Evolutionary conservation across 2,113 vertebrate species (phyloP), one percentile per base, ranked within the genome.

Genomic region (Alectura lathami): DNA sequence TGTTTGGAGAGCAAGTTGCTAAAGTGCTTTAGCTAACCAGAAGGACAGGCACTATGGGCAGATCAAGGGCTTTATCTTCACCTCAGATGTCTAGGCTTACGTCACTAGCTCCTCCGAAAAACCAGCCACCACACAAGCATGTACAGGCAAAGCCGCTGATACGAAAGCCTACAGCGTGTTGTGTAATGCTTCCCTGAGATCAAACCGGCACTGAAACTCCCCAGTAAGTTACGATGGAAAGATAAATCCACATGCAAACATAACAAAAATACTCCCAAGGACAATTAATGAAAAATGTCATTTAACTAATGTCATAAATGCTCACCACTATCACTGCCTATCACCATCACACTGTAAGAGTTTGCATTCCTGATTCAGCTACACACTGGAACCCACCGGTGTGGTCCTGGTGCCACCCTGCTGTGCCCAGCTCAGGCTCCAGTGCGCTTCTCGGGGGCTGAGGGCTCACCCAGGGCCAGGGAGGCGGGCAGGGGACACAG

Each of bases 61-160:
- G 70, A 80, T 36, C 68, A 78, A 89, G 67, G 74, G 69, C 43
- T 93, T 89, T 93, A 91, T 68, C 70, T 87, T 68, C 47, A 75
- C 12, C 67, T 93, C 84, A 79, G 78, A 90, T 59, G 56, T 34
- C 14, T 8, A 63, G 62, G 57, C 56, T 94, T 88, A 91, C 88
- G 84, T 94, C 83, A 94, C 30, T 73, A 79, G 24, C 3, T 83
- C 53, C 78, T 78, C 77, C 62, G 70, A 82, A 85, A 88, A 88
- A 92, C 67, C 53, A 83, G 69, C 54, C 43, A 83, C 47, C 27
- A 29, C 83, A 80, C 6, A 23, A 91, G 64, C 86, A 47, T 66
- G 80, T 73, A 77, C 89, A 81, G 93, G 76, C 91, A 95, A 72
- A 93, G 86, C 48, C 66, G 23, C 32, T 56, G 66, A 79, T 66